phyloP scores from a whole-genome alignment of 2,797 vertebrate species.

The Leptatherina wallacei region DNA sequence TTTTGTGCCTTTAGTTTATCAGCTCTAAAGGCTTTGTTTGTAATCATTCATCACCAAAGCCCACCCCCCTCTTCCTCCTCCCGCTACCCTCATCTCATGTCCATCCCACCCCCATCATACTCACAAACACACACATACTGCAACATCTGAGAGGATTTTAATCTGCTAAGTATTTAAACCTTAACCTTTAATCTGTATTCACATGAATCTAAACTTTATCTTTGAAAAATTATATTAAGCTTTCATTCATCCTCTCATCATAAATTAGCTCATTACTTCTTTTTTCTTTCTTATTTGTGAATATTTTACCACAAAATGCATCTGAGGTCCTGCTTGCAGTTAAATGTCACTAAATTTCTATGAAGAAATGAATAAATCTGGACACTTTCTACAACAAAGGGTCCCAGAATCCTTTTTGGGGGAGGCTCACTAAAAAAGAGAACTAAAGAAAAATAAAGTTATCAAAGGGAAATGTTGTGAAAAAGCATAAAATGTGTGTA shows the following conservation, averaged over 20 bases:
- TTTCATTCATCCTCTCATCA: background rate
- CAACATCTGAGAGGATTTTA: slow-evolving; percentile 3
- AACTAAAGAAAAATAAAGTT: background rate
- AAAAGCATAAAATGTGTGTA: background rate
- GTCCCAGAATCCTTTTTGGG: background rate
- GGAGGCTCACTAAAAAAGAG: background rate
- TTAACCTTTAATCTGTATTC: slow-evolving; percentile 20
- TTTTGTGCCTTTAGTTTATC: slow-evolving; percentile 65
- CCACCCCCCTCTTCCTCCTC: slow-evolving; percentile 10
- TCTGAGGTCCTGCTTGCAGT: background rate
- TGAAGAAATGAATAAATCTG: background rate
- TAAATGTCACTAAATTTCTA: background rate
- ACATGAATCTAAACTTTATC: slow-evolving; percentile 1
- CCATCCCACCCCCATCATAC: slow-evolving; percentile 14
- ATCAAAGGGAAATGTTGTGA: background rate
- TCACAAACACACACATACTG: slow-evolving; percentile 5
- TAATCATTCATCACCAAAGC: slow-evolving; percentile 56
- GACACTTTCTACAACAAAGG: background rate
- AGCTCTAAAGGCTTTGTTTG: slow-evolving; percentile 74
- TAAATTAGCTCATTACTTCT: slow-evolving; percentile 2
- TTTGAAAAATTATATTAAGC: background rate
- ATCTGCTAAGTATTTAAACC: background rate
- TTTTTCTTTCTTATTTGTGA: background rate
- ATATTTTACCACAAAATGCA: background rate
- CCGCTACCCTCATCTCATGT: slow-evolving; percentile 28